A percentile compares a stretch with the other conserved stretches of the same genome.
Evolutionary conservation across 2,113 vertebrate species (phyloP).

Genomic region (Spizaetus ornatus): DNA sequence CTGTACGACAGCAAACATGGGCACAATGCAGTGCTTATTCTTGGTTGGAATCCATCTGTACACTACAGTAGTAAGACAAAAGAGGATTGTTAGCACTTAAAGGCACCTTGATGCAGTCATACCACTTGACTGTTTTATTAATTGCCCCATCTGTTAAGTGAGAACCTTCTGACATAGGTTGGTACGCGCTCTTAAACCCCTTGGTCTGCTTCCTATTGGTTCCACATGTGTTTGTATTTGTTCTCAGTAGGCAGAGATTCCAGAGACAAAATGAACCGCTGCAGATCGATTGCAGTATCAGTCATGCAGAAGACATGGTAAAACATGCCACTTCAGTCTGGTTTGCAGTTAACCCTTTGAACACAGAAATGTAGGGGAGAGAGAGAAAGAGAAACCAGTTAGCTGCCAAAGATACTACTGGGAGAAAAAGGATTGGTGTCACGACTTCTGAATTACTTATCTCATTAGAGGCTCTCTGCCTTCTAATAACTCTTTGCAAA

Average conservation of each 20-base stretch:
- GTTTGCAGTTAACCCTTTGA: slow-evolving; percentile 68
- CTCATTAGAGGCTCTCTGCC: slow-evolving; percentile 11
- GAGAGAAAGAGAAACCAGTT: not conserved
- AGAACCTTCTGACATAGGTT: slow-evolving; percentile 76
- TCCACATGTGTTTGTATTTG: slow-evolving; percentile 85
- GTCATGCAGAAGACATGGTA: slow-evolving; percentile 77
- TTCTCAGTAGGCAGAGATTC: slow-evolving; percentile 81
- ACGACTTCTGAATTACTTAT: not conserved
- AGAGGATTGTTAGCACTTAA: slow-evolving; percentile 77
- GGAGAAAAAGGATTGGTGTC: not conserved
- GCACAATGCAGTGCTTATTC: slow-evolving; percentile 73
- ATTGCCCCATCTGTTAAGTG: slow-evolving; percentile 80
- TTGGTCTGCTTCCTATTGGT: slow-evolving; percentile 83
- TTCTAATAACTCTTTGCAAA: slow-evolving; percentile 13
- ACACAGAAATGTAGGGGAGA: accelerated
- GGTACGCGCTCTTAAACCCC: slow-evolving; percentile 72
- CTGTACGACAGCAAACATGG: slow-evolving; percentile 20
- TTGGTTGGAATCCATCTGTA: slow-evolving; percentile 69
- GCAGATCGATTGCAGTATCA: slow-evolving; percentile 79
- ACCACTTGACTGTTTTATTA: slow-evolving; percentile 76
- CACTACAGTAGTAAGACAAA: slow-evolving; percentile 73
- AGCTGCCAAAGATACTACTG: not conserved
- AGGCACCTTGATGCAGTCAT: slow-evolving; percentile 74
- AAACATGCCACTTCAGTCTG: slow-evolving; percentile 63
- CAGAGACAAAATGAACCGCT: slow-evolving; percentile 80